Conservation (phyloP, 2,888 invertebrate genomes). For the Hemaris fuciformis region DNA sequence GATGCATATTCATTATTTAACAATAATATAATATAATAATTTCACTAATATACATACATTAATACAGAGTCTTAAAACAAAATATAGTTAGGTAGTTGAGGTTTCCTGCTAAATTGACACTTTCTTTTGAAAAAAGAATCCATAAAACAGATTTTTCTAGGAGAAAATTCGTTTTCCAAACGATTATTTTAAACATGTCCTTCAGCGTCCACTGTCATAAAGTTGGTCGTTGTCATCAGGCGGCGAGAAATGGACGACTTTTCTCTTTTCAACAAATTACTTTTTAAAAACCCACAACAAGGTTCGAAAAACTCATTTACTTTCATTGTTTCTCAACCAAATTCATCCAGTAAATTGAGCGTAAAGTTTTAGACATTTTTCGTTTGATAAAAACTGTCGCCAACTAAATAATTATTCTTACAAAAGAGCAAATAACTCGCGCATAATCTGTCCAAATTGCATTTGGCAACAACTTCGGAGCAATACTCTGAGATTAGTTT, state of each 20-base stretch:
- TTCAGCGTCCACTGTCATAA: not conserved
- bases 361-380: not conserved
- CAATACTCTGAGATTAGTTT: slow-evolving; percentile 76
- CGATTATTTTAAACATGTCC: slow-evolving; percentile 5
- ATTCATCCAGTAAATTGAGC: not conserved
- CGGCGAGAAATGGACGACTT: not conserved
- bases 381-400: no score
- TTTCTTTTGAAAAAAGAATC: not conserved
- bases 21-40: no score
- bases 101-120: not conserved
- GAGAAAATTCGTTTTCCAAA: not conserved
- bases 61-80: no score
- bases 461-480: slow-evolving; percentile 76
- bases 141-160: not conserved
- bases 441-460: slow-evolving; percentile 41
- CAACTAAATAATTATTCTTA: not conserved
- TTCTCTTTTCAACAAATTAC: not conserved
- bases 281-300: not conserved
- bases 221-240: not conserved
- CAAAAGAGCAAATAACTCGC: not conserved
- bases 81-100: not conserved
- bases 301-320: not conserved
- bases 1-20: no score
- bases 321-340: not conserved
- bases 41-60: no score